Evolutionary conservation across 1,140 invertebrate species (phyloP).

Genomic region (Homalodisca vitripennis): DNA sequence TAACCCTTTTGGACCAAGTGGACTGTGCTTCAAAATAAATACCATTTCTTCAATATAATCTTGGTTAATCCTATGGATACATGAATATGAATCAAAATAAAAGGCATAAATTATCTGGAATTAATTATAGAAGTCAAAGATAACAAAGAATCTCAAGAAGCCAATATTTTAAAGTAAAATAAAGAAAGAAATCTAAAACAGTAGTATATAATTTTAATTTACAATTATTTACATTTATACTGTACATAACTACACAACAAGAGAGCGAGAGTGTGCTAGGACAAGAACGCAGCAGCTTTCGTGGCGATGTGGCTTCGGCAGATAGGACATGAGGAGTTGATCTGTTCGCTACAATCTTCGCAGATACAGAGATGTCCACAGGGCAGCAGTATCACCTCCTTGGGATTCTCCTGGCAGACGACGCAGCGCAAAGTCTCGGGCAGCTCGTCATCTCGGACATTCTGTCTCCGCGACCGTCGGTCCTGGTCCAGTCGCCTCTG

Average conservation of each 20-base stretch:
- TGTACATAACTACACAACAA: neutral
- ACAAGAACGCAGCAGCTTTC: conserved; percentile 1
- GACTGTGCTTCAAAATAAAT: too few species aligned
- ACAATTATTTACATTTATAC: neutral
- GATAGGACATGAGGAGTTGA: conserved; percentile 66
- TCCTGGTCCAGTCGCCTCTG: conserved; percentile 59
- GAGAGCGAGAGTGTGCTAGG: neutral
- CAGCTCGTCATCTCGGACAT: conserved; percentile 57
- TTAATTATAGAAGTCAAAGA: too few species aligned
- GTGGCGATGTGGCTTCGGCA: conserved; percentile 48
- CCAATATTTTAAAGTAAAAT: too few species aligned
- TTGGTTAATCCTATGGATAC: too few species aligned
- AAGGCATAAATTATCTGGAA: too few species aligned
- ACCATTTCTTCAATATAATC: too few species aligned
- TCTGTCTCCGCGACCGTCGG: conserved; percentile 60
- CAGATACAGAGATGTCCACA: conserved; percentile 84
- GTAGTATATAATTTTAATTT: too few species aligned
- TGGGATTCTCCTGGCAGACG: conserved; percentile 56
- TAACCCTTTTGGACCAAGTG: too few species aligned
- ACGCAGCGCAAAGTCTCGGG: conserved; percentile 69
- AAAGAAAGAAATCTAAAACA: too few species aligned
- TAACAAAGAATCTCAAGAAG: too few species aligned
- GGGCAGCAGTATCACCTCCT: conserved; percentile 71
- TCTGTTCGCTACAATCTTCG: conserved; percentile 74
- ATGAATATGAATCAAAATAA: too few species aligned